A percentile compares a stretch with the other conserved stretches of the same genome.
These are phyloP conservation scores for Mohoua ochrocephala DNA, from an alignment of 2,113 vertebrate species.

Conservation along the genomic window DNA sequence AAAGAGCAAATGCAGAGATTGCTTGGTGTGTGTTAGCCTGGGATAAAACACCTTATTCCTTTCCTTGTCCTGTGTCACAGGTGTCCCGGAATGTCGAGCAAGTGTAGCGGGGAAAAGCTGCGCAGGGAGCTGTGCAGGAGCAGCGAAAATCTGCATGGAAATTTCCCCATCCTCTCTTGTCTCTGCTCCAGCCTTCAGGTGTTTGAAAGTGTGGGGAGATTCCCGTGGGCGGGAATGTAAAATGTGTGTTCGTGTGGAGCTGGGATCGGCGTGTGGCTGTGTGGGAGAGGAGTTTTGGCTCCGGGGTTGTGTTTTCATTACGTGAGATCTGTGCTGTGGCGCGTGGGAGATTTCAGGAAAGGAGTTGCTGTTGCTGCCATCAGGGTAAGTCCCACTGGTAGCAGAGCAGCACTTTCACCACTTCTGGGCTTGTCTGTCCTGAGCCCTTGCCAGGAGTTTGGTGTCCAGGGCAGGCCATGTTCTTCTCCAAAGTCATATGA, in stretches of 20 bases:
- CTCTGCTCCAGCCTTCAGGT: not conserved
- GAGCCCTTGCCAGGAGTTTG: not conserved
- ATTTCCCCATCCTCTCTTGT: not conserved
- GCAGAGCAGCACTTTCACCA: not conserved
- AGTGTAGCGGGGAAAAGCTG: not conserved
- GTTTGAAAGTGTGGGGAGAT: not conserved
- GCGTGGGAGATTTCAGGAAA: not conserved
- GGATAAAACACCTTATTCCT: not conserved
- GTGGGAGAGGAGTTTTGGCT: slow-evolving; percentile 12
- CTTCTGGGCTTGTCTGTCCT: not conserved
- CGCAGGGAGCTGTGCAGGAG: not conserved
- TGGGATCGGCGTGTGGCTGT: not conserved
- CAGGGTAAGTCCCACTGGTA: accelerated
- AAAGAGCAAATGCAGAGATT: not conserved
- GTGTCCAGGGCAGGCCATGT: not conserved
- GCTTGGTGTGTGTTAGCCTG: not conserved
- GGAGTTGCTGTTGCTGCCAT: not conserved
- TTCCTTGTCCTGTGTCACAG: not conserved
- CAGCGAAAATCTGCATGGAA: not conserved
- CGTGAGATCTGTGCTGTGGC: not conserved
- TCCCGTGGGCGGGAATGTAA: not conserved
- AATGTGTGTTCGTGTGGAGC: not conserved
- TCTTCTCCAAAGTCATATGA: not conserved
- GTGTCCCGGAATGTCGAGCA: not conserved
- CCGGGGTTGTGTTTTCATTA: not conserved